These are phyloP conservation scores for Leptarthrus brevirostris DNA, from an alignment of 2,888 invertebrate species.

Conservation along the genomic window DNA sequence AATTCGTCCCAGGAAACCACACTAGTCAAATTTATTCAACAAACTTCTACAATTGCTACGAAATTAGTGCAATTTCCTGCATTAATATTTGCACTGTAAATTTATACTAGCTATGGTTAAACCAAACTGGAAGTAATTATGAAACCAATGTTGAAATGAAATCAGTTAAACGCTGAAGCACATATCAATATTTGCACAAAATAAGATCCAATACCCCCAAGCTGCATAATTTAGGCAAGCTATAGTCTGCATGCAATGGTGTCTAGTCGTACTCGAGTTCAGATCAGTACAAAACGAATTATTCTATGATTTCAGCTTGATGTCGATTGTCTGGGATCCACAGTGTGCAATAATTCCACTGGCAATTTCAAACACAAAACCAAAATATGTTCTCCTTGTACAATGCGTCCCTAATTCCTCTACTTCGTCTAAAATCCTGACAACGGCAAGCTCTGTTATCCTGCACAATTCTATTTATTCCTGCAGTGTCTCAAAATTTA, in stretches of 20 bases:
- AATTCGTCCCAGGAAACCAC: too few relatives aligned
- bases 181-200: slow-evolving; percentile 3
- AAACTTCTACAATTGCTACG: too few relatives aligned
- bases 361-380: slow-evolving; percentile 15
- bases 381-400: slow-evolving; percentile 31
- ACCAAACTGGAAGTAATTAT: too few relatives aligned
- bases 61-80: too few relatives aligned
- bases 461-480: slow-evolving; percentile 15
- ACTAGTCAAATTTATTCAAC: too few relatives aligned
- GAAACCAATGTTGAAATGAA: too few relatives aligned
- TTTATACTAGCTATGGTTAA: too few relatives aligned
- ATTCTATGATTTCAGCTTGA: neutral
- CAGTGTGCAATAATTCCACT: slow-evolving; percentile 21
- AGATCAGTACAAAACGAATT: slow-evolving; percentile 16
- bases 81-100: too few relatives aligned
- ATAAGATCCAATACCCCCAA: neutral
- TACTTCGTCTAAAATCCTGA: slow-evolving; percentile 36
- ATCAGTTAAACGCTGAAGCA: too few relatives aligned
- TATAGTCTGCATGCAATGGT: neutral
- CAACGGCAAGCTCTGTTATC: neutral
- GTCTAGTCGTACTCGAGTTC: neutral
- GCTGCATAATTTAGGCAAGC: neutral
- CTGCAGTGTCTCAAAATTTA: slow-evolving; percentile 39
- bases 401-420: slow-evolving; percentile 44
- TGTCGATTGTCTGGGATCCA: slow-evolving; percentile 37